Base-by-base conservation (phyloP, 2,113 vertebrate genomes). In the Cavia porcellus region DNA sequence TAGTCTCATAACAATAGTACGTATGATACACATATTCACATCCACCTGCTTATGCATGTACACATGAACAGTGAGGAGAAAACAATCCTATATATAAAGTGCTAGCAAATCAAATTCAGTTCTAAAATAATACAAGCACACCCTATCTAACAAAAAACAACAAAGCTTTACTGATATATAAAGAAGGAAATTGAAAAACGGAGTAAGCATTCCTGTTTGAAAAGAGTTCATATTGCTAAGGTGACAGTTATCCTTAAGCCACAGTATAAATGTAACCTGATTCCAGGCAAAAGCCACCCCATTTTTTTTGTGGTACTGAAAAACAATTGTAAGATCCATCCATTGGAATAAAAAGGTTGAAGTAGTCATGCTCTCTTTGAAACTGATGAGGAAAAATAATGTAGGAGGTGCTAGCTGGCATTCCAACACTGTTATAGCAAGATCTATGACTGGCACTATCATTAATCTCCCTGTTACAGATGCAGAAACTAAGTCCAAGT, bases 321-420 rank as follows among this genome's bases (percentile, higher is more conserved):
- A 92, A 86, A 50, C 32, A 83, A 91, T 15, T n/a, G 0, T 59
- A 80, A 92, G 52, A 25, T 83, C 5, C 15, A 47, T 47, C 7
- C n/a, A 8, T 88, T 96, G 80, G 70, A 83, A 93, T 55, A 80
- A 80, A 97, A 10, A 85, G 22, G 72, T 62, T 12, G 91, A 95
- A 89, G 50, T 2, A 91, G 68, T 20, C 47, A 74, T 32, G 4
- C 1, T 88, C 0, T 72, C 62, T 17, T 84, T 57, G 47, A 90
- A 19, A 81, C 7, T 62, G 28, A 89, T 14, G 17, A 66, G 19
- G 50, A 80, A 72, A 38, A 52, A 87, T 8, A 57, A n/a, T 2
- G 30, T 14, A 47, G 0, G n/a, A 75, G n/a, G 20, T 74, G 55
- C 19, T 80, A 38, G 47, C 0, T 83, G 32, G 32, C 38, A 64